Evolutionary conservation across 2,888 invertebrate species (phyloP).

Genomic region (Cheilosia pagana): DNA sequence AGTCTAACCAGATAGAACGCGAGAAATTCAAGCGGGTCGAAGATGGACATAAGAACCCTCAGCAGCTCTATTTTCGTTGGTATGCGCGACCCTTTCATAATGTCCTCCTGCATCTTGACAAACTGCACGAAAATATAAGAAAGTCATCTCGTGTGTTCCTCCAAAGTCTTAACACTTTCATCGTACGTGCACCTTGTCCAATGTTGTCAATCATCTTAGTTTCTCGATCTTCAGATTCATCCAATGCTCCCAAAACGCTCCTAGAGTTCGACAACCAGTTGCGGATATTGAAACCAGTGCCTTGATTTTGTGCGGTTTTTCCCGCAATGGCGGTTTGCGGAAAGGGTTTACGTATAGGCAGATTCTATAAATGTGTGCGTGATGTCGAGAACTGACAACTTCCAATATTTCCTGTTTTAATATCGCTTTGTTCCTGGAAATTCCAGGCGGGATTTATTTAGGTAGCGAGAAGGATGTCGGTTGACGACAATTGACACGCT

Average conservation of each 20-base stretch:
- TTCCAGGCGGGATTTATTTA: too few relatives aligned
- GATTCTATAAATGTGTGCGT: too few relatives aligned
- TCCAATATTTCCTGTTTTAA: too few relatives aligned
- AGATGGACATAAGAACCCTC: constrained; percentile 21
- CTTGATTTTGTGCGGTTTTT: too few relatives aligned
- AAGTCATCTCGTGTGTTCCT: constrained; percentile 12
- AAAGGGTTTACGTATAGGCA: too few relatives aligned
- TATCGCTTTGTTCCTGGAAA: too few relatives aligned
- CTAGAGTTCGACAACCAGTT: constrained; percentile 13
- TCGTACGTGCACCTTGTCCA: neutral
- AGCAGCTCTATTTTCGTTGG: constrained; percentile 24
- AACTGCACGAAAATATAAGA: constrained; percentile 11
- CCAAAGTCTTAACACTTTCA: constrained; percentile 28
- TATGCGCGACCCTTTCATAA: constrained; percentile 6
- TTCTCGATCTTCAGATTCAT: neutral
- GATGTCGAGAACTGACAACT: too few relatives aligned
- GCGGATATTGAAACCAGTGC: constrained; percentile 20
- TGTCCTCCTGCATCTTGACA: neutral
- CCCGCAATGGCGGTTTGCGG: too few relatives aligned
- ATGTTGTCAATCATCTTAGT: too few relatives aligned
- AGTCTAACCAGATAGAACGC: constrained; percentile 47
- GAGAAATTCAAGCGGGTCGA: constrained; percentile 32
- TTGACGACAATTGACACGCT: too few relatives aligned
- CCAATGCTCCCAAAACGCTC: neutral
- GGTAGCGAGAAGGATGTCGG: too few relatives aligned